Evolutionary conservation across 1,140 invertebrate genomes (phyloP), one percentile per base, ranked within the genome.

Genomic region (Temnothorax curvispinosus): DNA sequence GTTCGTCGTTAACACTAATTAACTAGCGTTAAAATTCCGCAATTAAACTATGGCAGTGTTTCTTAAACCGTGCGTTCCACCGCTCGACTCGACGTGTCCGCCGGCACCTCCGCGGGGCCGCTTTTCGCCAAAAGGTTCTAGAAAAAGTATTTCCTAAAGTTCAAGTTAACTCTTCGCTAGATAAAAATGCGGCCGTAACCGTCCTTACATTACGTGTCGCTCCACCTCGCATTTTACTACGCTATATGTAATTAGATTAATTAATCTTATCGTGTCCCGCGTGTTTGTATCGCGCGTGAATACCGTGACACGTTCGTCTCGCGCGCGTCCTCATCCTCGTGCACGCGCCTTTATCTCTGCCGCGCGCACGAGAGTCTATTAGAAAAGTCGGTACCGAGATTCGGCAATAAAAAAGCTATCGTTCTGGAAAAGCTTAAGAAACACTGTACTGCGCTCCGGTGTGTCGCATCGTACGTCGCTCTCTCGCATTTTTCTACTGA

Each of bases 41-140:
- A 64, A 77, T 77, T 77, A 77, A 62, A 77, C 58, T 77, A 77
- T 77, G 75, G 75, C 75, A 77, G 75, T 77, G 75, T 77, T 64
- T 64, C 75, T 62, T 62, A 76, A 60, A 64, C 15, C 21, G 74
- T 60, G 47, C 47, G 6, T 44, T 18, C 41, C 58, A 47, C 18
- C 75, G 75, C 58, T 27, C 27, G 15, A 44, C 27, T 77, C 56
- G 54, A 58, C 56, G 32, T 27, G 27, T 62, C 38, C 56, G 35
- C 52, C 62, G 77, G 27, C n/a, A 21, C 11, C 41, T 18, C 11
- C 21, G 21, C 27, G 1, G 41, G 1, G 41, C 56, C 75, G 27
- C 13, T 38, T 27, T 27, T 58, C 52, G 52, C 54, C 72, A 47
- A 47, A 27, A 27, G 21, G 74, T 58, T 27, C 75, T 62, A 58